A percentile compares a stretch with the other conserved stretches of the same genome.
phyloP scores from a whole-genome alignment of 2,797 vertebrate species.

The Bucorvus abyssinicus region DNA sequence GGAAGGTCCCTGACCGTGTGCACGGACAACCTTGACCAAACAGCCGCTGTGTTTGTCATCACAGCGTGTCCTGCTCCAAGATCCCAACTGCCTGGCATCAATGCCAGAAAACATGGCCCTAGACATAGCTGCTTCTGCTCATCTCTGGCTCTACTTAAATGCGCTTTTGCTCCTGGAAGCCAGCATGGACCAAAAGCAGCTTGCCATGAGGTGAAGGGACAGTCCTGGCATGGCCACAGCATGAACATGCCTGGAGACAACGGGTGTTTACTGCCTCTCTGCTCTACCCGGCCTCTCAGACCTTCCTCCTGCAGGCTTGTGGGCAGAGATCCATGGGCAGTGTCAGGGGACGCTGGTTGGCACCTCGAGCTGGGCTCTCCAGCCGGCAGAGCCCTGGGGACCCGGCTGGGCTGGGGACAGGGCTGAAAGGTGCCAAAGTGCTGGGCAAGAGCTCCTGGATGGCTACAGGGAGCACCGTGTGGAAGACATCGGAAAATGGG shows the following conservation, averaged over 20 bases:
- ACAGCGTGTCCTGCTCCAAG: not conserved
- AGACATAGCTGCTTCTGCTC: not conserved
- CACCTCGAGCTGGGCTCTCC: not conserved
- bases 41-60: not conserved
- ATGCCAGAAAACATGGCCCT: fast-evolving
- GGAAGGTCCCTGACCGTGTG: not conserved
- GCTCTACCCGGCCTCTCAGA: not conserved
- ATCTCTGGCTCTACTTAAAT: not conserved
- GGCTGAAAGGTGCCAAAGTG: not conserved
- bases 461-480: not conserved
- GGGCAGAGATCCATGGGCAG: too few species aligned
- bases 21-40: not conserved
- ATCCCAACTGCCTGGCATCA: not conserved
- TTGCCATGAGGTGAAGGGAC: not conserved
- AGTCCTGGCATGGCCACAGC: not conserved
- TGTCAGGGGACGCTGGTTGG: too few species aligned
- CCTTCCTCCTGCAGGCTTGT: not conserved
- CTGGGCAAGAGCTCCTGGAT: not conserved
- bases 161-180: not conserved
- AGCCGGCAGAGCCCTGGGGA: not conserved
- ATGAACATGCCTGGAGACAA: not conserved
- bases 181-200: not conserved
- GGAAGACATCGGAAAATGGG: not conserved
- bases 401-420: not conserved
- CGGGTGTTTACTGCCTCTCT: not conserved